Percentiles rank a stretch among this genome's conserved stretches.
These are phyloP conservation scores for Eleginops maclovinus DNA, from an alignment of 2,113 vertebrate genomes.

Conservation along the genomic window DNA sequence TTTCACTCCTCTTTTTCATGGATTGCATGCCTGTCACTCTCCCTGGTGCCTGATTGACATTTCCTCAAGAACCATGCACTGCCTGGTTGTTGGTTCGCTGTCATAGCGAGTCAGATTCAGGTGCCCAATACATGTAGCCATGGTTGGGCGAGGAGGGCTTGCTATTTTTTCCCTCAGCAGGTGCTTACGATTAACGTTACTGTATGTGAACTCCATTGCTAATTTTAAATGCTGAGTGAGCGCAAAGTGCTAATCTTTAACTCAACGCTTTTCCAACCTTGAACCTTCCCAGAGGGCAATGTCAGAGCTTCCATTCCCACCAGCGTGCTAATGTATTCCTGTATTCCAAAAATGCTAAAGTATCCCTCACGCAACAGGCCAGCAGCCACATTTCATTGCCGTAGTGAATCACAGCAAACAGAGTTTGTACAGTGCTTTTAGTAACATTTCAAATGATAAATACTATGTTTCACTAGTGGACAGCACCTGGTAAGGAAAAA, in stretches of 20 bases:
- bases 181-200: neutral
- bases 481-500: neutral
- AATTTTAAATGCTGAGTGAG: neutral
- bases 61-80: neutral
- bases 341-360: conserved; percentile 3
- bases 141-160: neutral
- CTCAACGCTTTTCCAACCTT: conserved; percentile 8
- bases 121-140: neutral
- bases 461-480: conserved; percentile 1
- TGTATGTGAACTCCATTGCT: neutral
- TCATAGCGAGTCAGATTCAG: neutral
- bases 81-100: conserved; percentile 1
- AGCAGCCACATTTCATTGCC: neutral
- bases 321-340: neutral
- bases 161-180: conserved; percentile 2
- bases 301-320: neutral
- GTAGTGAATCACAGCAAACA: neutral
- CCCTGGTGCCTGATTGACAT: neutral
- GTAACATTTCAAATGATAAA: neutral
- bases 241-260: conserved; percentile 31
- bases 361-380: neutral
- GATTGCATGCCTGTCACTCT: neutral
- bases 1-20: neutral
- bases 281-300: neutral
- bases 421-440: neutral